phyloP scores from a whole-genome alignment of 2,888 invertebrate species.

The Zonitis immaculata region DNA sequence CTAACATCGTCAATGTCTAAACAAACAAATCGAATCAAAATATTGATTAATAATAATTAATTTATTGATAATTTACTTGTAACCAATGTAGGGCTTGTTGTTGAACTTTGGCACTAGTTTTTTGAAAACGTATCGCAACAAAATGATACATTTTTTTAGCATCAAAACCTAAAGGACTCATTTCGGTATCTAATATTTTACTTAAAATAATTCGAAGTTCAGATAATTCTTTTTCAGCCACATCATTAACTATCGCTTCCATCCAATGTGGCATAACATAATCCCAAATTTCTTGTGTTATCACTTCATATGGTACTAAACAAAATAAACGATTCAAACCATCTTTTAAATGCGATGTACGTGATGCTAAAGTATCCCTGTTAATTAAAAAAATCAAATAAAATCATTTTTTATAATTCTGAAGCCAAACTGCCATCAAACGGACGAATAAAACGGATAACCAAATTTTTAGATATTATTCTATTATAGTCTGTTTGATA shows the following conservation, averaged over 20 bases:
- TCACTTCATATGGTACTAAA: conserved; percentile 95
- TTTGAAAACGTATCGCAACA: conserved; percentile 77
- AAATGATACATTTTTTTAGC: conserved; percentile 95
- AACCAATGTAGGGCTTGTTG: conserved; percentile 87
- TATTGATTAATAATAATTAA: no score
- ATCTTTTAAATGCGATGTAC: conserved; percentile 89
- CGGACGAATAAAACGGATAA: background rate
- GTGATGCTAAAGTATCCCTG: conserved; percentile 78
- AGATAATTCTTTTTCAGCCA: conserved; percentile 79
- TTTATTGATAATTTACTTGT: no score
- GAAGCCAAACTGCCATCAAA: no score
- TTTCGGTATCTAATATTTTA: conserved; percentile 95
- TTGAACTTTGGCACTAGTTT: conserved; percentile 75
- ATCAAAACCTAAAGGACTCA: conserved; percentile 91
- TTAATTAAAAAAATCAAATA: no score
- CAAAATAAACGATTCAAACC: conserved; percentile 92
- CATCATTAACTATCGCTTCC: conserved; percentile 92
- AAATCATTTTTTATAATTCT: no score
- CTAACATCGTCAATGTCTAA: conserved; percentile 79
- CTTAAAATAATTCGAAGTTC: conserved; percentile 80
- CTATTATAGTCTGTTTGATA: no score
- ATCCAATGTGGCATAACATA: conserved; percentile 99
- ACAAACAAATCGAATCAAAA: no score
- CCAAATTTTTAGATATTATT: no score
- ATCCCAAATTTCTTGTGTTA: conserved; percentile 95